Conservation (phyloP, 2,888 invertebrate genomes). For the Chrysodeixis includens region DNA sequence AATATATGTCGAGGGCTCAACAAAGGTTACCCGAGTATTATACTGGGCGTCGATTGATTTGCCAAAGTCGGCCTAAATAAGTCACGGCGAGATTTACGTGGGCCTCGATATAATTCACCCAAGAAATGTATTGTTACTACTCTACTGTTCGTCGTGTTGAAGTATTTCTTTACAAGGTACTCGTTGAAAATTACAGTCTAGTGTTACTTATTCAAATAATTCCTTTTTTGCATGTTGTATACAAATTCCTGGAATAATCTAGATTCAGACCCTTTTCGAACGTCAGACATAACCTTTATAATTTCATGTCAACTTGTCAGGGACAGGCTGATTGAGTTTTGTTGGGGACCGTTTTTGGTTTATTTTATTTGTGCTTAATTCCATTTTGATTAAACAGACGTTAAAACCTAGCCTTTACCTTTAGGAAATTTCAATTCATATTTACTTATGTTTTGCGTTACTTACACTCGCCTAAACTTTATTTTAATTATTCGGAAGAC, state of each 20-base stretch:
- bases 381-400: too few relatives aligned
- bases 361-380: background rate
- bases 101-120: conserved; percentile 23
- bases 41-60: conserved; percentile 61
- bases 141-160: conserved; percentile 21
- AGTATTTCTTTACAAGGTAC: background rate
- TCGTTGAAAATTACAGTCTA: background rate
- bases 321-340: background rate
- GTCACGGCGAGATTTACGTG: conserved; percentile 36
- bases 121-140: conserved; percentile 18
- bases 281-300: background rate
- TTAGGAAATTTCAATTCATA: too few relatives aligned
- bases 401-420: too few relatives aligned
- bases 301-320: background rate
- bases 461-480: too few relatives aligned
- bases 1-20: conserved; percentile 88
- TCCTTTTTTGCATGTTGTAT: background rate
- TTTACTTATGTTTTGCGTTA: too few relatives aligned
- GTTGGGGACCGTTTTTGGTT: background rate
- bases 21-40: conserved; percentile 81
- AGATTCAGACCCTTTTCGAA: background rate
- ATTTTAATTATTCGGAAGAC: too few relatives aligned
- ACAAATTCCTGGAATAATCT: background rate
- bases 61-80: conserved; percentile 43
- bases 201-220: background rate